A percentile compares a stretch with the other conserved stretches of the same genome.
phyloP scores from a whole-genome alignment of 2,888 invertebrate genomes.

The Trilocha varians region DNA sequence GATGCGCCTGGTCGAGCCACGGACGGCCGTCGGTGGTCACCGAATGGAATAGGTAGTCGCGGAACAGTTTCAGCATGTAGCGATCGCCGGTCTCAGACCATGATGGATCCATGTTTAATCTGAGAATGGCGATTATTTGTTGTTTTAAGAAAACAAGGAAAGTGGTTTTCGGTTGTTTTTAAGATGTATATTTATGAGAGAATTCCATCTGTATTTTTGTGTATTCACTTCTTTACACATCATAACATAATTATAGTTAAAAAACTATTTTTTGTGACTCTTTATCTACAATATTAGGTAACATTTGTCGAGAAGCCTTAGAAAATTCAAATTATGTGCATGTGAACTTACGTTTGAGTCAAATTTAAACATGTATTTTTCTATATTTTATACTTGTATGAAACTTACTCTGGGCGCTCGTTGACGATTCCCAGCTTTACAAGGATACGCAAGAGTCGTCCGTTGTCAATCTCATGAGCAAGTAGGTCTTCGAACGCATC shows the following conservation, averaged over 20 bases:
- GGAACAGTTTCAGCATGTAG: slow-evolving; percentile 97
- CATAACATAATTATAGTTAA: no score
- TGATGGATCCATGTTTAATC: slow-evolving; percentile 90
- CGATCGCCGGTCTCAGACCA: slow-evolving; percentile 99
- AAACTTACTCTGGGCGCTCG: slow-evolving; percentile 92
- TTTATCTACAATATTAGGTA: no score
- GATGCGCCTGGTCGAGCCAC: slow-evolving; percentile 97
- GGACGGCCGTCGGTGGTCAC: slow-evolving; percentile 93
- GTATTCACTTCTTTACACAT: no score
- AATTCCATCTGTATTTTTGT: no score
- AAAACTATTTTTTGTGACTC: no score
- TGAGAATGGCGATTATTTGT: no score
- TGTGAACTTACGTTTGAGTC: not conserved
- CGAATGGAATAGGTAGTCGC: slow-evolving; percentile 98
- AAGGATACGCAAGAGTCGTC: slow-evolving; percentile 90
- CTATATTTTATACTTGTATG: not conserved
- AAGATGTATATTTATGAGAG: no score
- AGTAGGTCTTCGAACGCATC: slow-evolving; percentile 94
- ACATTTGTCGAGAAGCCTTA: no score
- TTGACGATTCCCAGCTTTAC: slow-evolving; percentile 95
- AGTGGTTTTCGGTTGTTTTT: no score
- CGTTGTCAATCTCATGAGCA: slow-evolving; percentile 95
- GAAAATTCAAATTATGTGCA: no score
- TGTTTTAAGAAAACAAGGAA: no score
- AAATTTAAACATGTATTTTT: not conserved